phyloP scores from a whole-genome alignment of 2,888 invertebrate species.

The Ochropleura leucogaster region DNA sequence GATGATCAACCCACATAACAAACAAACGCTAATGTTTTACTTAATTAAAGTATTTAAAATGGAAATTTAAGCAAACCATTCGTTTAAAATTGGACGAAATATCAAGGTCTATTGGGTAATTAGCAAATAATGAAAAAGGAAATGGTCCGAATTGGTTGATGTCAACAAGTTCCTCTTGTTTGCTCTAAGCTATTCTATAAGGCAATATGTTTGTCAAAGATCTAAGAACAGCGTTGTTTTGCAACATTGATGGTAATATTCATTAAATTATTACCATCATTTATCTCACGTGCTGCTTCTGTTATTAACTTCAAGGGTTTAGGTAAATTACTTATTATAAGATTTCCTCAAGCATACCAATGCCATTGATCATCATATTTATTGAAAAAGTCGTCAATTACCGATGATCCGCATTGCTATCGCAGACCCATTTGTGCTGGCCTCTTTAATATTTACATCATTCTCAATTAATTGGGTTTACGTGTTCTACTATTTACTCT shows the following conservation, averaged over 20 bases:
- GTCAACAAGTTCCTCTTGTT: constrained; percentile 13
- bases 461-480: constrained; percentile 23
- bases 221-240: constrained; percentile 8
- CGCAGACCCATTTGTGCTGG: not conserved
- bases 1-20: constrained; percentile 8
- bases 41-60: constrained; percentile 21
- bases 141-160: constrained; percentile 25
- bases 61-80: constrained; percentile 6
- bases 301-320: constrained; percentile 52
- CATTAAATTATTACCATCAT: constrained; percentile 30
- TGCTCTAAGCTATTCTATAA: constrained; percentile 17
- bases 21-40: constrained; percentile 7
- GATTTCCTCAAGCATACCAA: constrained; percentile 48
- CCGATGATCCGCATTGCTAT: constrained; percentile 39
- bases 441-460: constrained; percentile 14
- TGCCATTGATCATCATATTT: constrained; percentile 34
- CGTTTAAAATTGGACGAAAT: constrained; percentile 27
- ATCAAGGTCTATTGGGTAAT: constrained; percentile 39
- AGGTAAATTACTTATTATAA: constrained; percentile 46
- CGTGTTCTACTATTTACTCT: constrained; percentile 22
- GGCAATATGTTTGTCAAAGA: constrained; percentile 17
- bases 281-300: constrained; percentile 41
- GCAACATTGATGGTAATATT: constrained; percentile 27
- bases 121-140: constrained; percentile 39
- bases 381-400: constrained; percentile 37